These are phyloP conservation scores for Capreolus pygargus DNA, from an alignment of 2,113 vertebrate species.

Conservation along the genomic window DNA sequence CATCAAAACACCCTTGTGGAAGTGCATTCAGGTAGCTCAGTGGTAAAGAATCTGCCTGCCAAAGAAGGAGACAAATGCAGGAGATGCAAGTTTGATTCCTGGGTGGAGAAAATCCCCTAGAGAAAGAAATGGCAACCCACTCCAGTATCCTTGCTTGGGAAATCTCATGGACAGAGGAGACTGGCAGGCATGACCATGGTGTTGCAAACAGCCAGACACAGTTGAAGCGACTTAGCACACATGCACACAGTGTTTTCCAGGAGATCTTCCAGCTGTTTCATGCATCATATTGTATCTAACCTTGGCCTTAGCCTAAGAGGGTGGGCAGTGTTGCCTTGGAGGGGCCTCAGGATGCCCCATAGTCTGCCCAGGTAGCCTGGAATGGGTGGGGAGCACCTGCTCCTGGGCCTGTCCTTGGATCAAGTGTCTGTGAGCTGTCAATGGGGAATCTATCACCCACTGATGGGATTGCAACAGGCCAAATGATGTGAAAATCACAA, in stretches of 20 bases:
- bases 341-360: not conserved
- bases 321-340: not conserved
- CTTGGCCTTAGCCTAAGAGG: not conserved
- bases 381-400: not conserved
- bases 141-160: not conserved
- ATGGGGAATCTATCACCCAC: not conserved
- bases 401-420: not conserved
- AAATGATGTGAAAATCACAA: not conserved
- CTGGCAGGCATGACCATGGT: not conserved
- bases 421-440: not conserved
- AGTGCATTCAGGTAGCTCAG: not conserved
- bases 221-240: not conserved
- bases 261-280: not conserved
- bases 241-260: not conserved
- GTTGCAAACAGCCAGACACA: fast-evolving
- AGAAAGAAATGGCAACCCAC: not conserved
- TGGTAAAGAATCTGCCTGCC: not conserved
- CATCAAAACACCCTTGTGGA: not conserved
- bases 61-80: not conserved
- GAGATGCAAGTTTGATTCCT: not conserved
- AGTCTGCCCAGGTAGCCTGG: not conserved
- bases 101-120: not conserved
- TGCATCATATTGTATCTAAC: not conserved
- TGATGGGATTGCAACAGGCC: not conserved
- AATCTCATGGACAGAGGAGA: not conserved